Percentiles rank a stretch among this genome's conserved stretches.
Conservation (phyloP, 2,797 vertebrate species). For the Neosalanx taihuensis region DNA sequence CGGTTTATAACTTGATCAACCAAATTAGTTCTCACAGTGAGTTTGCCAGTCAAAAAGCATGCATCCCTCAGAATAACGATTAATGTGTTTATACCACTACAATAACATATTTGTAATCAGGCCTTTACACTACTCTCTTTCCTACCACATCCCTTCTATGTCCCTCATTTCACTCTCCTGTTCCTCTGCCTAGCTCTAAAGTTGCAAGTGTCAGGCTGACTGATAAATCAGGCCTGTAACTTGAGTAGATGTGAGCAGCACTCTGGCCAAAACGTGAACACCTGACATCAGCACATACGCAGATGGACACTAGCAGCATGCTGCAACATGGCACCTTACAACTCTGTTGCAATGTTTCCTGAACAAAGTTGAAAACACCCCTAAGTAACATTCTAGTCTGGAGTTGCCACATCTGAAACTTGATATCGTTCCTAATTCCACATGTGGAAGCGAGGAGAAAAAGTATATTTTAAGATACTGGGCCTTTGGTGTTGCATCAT, state of each 20-base stretch:
- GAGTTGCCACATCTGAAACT: not conserved
- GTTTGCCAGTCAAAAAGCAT: not conserved
- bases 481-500: constrained; percentile 59
- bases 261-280: constrained; percentile 32
- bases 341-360: constrained; percentile 3
- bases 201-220: constrained; percentile 23
- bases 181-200: constrained; percentile 14
- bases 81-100: not conserved
- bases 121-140: no score
- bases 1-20: not conserved
- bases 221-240: constrained; percentile 47
- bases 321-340: constrained; percentile 1
- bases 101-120: not conserved
- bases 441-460: constrained; percentile 31
- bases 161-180: not conserved
- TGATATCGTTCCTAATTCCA: constrained; percentile 7
- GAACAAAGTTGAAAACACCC: constrained; percentile 1
- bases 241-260: constrained; percentile 29
- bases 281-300: constrained; percentile 24
- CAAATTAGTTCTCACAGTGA: not conserved
- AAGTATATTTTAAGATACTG: constrained; percentile 56
- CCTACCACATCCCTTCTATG: not conserved
- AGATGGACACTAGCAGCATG: constrained; percentile 24
- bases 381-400: not conserved
- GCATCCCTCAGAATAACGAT: not conserved